These are phyloP conservation scores for Acyrthosiphon pisum DNA, from an alignment of 1,140 invertebrate species.

Conservation along the genomic window DNA sequence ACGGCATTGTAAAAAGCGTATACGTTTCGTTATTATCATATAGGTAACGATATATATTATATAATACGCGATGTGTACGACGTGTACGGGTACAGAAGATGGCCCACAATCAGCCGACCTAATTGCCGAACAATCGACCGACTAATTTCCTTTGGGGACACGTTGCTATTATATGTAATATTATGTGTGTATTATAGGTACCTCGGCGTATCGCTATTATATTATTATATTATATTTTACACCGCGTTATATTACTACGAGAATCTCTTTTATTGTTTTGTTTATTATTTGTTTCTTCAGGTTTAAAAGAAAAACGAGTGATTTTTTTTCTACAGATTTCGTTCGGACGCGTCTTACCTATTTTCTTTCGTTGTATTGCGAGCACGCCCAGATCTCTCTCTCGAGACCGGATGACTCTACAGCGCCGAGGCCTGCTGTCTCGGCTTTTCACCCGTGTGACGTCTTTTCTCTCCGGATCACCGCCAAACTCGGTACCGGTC, in stretches of 20 bases:
- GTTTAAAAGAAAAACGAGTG: slow-evolving; percentile 20
- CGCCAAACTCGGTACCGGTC: background rate
- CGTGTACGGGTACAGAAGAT: background rate
- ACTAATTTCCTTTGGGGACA: slow-evolving; percentile 52
- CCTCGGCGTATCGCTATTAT: background rate
- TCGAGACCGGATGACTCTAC: background rate
- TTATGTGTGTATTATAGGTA: too few relatives aligned
- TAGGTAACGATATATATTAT: background rate
- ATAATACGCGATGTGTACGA: background rate
- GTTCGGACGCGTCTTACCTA: background rate
- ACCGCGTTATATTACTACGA: background rate
- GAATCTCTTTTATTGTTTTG: slow-evolving; percentile 5
- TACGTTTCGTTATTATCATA: slow-evolving; percentile 17
- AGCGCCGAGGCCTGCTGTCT: background rate
- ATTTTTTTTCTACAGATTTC: slow-evolving; percentile 14
- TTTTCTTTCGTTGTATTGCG: background rate
- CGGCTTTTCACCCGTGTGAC: background rate
- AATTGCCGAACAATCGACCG: slow-evolving; percentile 53
- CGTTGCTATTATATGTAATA: background rate
- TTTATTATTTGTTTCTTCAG: background rate
- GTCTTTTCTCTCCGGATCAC: background rate
- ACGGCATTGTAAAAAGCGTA: slow-evolving; percentile 25
- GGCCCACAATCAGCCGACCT: slow-evolving; percentile 53
- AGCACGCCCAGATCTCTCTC: background rate
- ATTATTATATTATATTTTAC: background rate